Evolutionary conservation across 2,113 vertebrate species (phyloP).

Genomic region (Salvelinus alpinus): DNA sequence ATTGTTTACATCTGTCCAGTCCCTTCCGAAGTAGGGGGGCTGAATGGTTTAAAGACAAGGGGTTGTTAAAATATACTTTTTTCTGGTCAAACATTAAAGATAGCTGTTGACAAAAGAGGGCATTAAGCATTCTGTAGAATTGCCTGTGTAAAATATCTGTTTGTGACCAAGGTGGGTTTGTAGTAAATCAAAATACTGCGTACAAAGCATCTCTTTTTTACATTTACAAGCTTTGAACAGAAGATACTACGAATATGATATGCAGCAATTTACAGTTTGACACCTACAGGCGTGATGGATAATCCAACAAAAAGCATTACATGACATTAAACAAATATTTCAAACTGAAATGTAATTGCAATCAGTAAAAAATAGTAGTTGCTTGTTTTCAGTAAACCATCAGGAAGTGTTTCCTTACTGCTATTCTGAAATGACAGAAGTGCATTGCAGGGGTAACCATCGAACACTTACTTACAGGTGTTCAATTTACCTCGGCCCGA

Average conservation of each 20-base stretch:
- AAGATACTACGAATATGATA: neutral
- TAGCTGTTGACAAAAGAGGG: neutral
- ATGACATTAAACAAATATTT: neutral
- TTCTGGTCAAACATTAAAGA: too few relatives aligned
- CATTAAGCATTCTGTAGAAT: neutral
- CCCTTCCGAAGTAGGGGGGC: too few relatives aligned
- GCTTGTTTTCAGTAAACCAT: too few relatives aligned
- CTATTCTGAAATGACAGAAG: too few relatives aligned
- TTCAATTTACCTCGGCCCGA: too few relatives aligned
- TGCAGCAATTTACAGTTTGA: neutral
- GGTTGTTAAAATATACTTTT: too few relatives aligned
- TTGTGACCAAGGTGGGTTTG: neutral
- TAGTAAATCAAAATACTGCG: too few relatives aligned
- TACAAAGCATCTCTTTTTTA: neutral
- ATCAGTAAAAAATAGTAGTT: neutral
- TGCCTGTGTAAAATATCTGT: neutral
- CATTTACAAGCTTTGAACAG: neutral
- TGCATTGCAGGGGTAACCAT: too few relatives aligned
- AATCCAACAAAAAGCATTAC: neutral
- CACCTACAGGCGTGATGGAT: neutral
- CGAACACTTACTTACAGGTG: too few relatives aligned
- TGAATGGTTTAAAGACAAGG: too few relatives aligned
- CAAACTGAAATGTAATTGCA: neutral
- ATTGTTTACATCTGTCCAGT: too few relatives aligned
- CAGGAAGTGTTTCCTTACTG: too few relatives aligned